Evolutionary conservation across 1,140 invertebrate genomes (phyloP), one percentile per base, ranked within the genome.

Genomic region (Polypedilum vanderplanki): DNA sequence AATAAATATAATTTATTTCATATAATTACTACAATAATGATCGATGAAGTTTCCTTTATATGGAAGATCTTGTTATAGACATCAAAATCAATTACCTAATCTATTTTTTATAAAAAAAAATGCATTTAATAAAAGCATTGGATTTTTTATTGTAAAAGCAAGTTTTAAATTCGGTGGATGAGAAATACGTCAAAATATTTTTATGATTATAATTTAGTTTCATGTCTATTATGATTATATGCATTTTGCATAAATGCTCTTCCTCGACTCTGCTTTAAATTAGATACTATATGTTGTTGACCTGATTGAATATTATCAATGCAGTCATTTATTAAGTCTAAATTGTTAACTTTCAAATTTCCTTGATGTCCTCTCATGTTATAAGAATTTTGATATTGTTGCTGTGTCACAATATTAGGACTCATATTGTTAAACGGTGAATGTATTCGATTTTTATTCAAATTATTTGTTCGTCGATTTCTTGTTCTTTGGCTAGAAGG

Each of bases 391-490:
- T 70, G 65, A 70, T 70, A 70, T 5, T 70, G 65, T 18, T 70
- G 17, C 10, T 70, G 65, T 5, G 65, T 12, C 4, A 70, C 20
- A 18, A 70, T 70, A 20, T 70, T 70, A 20, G 65, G 65, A 70
- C 65, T 70, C 20, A 70, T 70, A 20, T 70, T 70, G 10, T 12
- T 70, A 18, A 70, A 70, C 8, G 65, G 65, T 2, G 65, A 20
- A 20, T 70, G 65, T 18, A 20, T 70, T 70, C 65, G 65, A 22
- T 22, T 70, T 12, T 70, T 70, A 4, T 70, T 70, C 17, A 70
- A 22, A 20, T 70, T 70, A 70, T 70, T 70, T 22, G 65, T 70
- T 20, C 65, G 65, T 70, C 65, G 65, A 70, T 70, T 70, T 70
- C 65, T 18, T 18, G 18, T 70, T 70, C 65, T 18, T 70, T 70